Conservation (phyloP, 1,140 invertebrate genomes). For the Tachypleus tridentatus region DNA sequence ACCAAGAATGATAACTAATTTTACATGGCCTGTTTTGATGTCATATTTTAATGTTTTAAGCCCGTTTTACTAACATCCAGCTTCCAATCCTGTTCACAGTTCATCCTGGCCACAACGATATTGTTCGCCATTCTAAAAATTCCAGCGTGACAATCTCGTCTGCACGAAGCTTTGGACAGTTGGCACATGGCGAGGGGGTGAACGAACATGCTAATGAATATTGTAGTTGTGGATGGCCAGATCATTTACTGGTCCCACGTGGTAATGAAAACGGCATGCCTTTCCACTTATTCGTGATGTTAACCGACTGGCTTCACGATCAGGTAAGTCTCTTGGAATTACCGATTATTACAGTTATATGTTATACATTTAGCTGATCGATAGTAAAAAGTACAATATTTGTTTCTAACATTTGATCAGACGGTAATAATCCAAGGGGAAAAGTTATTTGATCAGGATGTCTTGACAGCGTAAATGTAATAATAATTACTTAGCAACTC, state of each 20-base stretch:
- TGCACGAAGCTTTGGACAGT: slow-evolving; percentile 26
- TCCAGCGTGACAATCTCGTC: slow-evolving; percentile 17
- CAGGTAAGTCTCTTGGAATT: slow-evolving; percentile 13
- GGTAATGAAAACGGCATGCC: slow-evolving; percentile 49
- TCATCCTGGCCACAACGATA: slow-evolving; percentile 15
- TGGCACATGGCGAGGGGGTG: slow-evolving; percentile 29
- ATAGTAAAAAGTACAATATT: too few relatives aligned
- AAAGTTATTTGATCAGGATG: too few relatives aligned
- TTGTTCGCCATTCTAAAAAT: slow-evolving; percentile 7
- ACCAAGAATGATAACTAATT: too few relatives aligned
- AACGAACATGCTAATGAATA: slow-evolving; percentile 28
- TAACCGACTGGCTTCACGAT: slow-evolving; percentile 36
- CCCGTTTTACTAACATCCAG: not conserved
- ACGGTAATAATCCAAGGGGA: too few relatives aligned
- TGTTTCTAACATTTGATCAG: too few relatives aligned
- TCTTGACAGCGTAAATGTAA: too few relatives aligned
- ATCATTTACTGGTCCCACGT: slow-evolving; percentile 50
- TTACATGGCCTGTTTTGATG: too few relatives aligned
- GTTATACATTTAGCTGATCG: too few relatives aligned
- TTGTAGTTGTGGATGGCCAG: slow-evolving; percentile 44
- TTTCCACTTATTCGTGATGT: slow-evolving; percentile 50
- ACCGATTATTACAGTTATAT: too few relatives aligned
- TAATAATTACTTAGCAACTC: too few relatives aligned
- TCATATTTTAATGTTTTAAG: too few relatives aligned
- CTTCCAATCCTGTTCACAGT: slow-evolving; percentile 21